A percentile compares a stretch with the other conserved stretches of the same genome.
Evolutionary conservation across 2,797 vertebrate genomes (phyloP).

Genomic region (Rhinatrema bivittatum): DNA sequence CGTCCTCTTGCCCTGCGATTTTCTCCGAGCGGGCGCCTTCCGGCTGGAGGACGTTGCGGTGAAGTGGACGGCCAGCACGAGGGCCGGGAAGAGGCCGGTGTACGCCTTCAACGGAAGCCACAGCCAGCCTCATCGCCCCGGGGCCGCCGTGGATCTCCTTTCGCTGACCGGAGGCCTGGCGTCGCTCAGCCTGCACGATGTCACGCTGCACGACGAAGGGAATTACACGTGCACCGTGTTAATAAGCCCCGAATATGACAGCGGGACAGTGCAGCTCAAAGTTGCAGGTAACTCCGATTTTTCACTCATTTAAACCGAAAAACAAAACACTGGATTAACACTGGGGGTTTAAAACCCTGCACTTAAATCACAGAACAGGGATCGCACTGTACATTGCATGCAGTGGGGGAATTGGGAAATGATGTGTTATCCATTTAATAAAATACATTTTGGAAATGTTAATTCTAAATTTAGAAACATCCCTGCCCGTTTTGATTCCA

Average conservation of each 20-base stretch:
- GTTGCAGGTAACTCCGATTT: conserved; percentile 35
- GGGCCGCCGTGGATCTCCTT: conserved; percentile 14
- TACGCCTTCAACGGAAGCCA: conserved; percentile 33
- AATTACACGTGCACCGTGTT: conserved; percentile 45
- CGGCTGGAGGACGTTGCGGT: conserved; percentile 14
- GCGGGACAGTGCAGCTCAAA: conserved; percentile 24
- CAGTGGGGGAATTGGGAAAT: too few species aligned
- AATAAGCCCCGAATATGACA: conserved; percentile 31
- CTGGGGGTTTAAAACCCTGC: not conserved
- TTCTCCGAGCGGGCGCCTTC: not conserved
- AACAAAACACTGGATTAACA: not conserved
- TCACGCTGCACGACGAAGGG: conserved; percentile 39
- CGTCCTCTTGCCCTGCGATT: conserved; percentile 15
- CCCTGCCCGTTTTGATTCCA: too few species aligned
- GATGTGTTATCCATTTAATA: too few species aligned
- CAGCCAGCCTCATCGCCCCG: not conserved
- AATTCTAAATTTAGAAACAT: too few species aligned
- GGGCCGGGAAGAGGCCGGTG: not conserved
- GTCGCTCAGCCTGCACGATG: conserved; percentile 32
- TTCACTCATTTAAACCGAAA: not conserved
- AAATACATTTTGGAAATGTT: too few species aligned
- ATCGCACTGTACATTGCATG: too few species aligned
- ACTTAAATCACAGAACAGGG: too few species aligned
- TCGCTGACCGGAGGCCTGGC: conserved; percentile 26
- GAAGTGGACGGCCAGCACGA: conserved; percentile 32